phyloP scores from a whole-genome alignment of 2,888 invertebrate species.

The Chesias legatella region DNA sequence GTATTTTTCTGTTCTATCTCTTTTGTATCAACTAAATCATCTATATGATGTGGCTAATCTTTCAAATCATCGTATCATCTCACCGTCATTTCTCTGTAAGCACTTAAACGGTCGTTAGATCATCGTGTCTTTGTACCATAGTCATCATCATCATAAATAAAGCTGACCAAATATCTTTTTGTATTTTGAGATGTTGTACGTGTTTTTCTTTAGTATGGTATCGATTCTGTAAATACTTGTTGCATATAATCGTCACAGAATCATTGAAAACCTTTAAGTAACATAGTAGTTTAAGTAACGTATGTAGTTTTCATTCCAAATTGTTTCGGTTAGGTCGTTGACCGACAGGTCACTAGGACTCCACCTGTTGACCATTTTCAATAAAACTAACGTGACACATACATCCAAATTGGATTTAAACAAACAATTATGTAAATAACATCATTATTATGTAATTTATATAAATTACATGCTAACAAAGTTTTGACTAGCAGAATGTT shows the following conservation, averaged over 20 bases:
- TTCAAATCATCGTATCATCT: slow-evolving; percentile 10
- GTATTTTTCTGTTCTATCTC: slow-evolving; percentile 8
- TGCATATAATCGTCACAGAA: no score
- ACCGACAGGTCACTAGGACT: neutral
- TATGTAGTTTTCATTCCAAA: no score
- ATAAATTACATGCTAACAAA: neutral
- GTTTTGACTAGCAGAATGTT: no score
- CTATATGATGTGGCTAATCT: slow-evolving; percentile 14
- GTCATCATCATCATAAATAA: slow-evolving; percentile 3
- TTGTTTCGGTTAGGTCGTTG: neutral
- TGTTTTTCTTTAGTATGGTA: neutral
- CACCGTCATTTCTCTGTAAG: slow-evolving; percentile 14
- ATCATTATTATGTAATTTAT: no score
- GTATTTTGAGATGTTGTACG: neutral
- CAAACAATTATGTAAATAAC: no score
- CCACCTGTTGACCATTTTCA: slow-evolving; percentile 7
- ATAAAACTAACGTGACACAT: slow-evolving; percentile 11
- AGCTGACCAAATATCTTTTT: neutral
- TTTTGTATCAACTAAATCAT: slow-evolving; percentile 6
- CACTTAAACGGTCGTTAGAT: slow-evolving; percentile 8
- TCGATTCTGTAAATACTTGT: no score
- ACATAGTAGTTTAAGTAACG: no score
- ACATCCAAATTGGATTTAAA: slow-evolving; percentile 13
- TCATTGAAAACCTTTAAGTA: no score
- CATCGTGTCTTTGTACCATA: slow-evolving; percentile 3